Evolutionary conservation across 1,140 invertebrate genomes (phyloP), one percentile per base, ranked within the genome.

Genomic region (Harpegnathos saltator): DNA sequence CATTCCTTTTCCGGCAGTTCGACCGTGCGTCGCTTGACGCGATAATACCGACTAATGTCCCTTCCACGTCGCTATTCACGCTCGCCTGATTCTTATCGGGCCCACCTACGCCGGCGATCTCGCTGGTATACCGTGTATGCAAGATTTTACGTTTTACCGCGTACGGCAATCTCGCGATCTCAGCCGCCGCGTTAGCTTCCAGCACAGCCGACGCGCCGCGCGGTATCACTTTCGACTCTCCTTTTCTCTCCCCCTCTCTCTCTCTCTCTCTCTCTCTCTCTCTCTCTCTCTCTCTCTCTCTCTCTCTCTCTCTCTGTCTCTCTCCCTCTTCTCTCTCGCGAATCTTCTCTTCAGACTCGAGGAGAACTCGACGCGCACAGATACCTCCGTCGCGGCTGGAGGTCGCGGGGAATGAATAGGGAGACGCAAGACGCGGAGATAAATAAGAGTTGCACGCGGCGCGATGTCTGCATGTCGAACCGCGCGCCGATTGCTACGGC

Each of bases 1-100:
- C 89, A 90, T 90, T 91, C 90, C 91, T 91, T 92, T 92, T 91
- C 89, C 91, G 91, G 91, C 91, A 92, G 92, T 93, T 92, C 91
- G 91, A 92, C 87, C 92, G 91, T 92, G 90, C 91, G 81, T 81
- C 89, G 89, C 74, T 89, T 89, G 91, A 92, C 90, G 91, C 91
- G 92, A 90, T 93, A 93, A 93, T 92, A 89, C 86, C 86, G 78
- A 85, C 87, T 88, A 88, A 91, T 91, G 89, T 92, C 89, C 89
- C 91, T 90, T 75, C 84, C 66, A 82, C 73, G 63, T 58, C 80
- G 44, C 38, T 87, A 83, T 91, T 92, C 91, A 91, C 91, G 89
- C 90, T 90, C 89, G 86, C 89, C 72, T 90, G 90, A 88, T 89
- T 88, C 87, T 90, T 89, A 84, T 84, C 81, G 68, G 48, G 71